Evolutionary conservation across 1,140 invertebrate genomes (phyloP), one percentile per base, ranked within the genome.

Genomic region (Calephelis nemesis): DNA sequence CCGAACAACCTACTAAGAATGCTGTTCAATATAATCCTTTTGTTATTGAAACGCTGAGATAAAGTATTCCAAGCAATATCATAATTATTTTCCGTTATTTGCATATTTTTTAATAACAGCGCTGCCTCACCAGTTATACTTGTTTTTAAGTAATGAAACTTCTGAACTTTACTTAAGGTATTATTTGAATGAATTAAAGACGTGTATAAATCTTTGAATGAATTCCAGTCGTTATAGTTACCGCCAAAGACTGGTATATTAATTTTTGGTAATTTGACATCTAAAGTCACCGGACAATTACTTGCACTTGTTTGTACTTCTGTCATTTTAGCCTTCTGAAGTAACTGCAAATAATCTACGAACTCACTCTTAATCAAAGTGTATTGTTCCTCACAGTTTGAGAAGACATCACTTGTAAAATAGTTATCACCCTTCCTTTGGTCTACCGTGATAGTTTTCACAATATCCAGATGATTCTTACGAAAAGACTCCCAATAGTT

Each of bases 311-410:
- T 7, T n/a, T 49, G 48, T 49, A 13, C 5, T 49, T 11, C 12
- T 13, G n/a, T n/a, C 4, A n/a, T 49, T 49, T 49, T 49, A 7
- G n/a, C n/a, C n/a, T n/a, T n/a, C n/a, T n/a, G n/a, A n/a, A n/a
- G n/a, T n/a, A n/a, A n/a, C n/a, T n/a, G n/a, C n/a, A n/a, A n/a
- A n/a, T n/a, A n/a, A n/a, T n/a, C n/a, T n/a, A n/a, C n/a, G n/a
- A n/a, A n/a, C n/a, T n/a, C n/a, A n/a, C n/a, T 49, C 12, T 11
- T 12, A 49, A n/a, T n/a, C 48, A n/a, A n/a, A n/a, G n/a, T n/a
- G n/a, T n/a, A n/a, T n/a, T 49, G 48, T n/a, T 49, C 48, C 13
- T 49, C 48, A 49, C 48, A 49, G 13, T n/a, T 49, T n/a, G 48
- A 49, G 13, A 49, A 49, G 12, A 49, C 48, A 49, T 49, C 48